Base-by-base conservation (phyloP, 1,140 invertebrate genomes). In the Rhynchophorus ferrugineus region DNA sequence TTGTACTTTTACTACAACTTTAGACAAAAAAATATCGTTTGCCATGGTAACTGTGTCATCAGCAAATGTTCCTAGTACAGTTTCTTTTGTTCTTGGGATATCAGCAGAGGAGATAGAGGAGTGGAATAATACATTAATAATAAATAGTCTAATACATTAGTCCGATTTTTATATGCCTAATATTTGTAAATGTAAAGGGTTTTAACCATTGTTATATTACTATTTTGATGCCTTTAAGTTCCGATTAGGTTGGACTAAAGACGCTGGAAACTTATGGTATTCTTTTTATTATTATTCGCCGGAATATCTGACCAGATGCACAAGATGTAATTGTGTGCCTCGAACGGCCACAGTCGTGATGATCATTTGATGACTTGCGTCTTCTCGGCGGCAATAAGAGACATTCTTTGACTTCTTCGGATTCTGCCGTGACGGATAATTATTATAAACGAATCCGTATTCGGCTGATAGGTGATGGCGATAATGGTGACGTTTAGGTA, bases 311-410 rank as follows among this genome's bases (percentile, higher is more conserved):
- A 17, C 11, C 44, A 19, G 43, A 52, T 38, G 49, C 42, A 52
- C 39, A 41, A 52, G 34, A 44, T 43, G 49, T 52, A 52, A 52
- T 52, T 52, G 49, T 52, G 49, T 45, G 49, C 39, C 44, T 44
- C 35, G 49, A 33, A 42, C 37, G 47, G 47, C 47, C 24, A 43
- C 33, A 45, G 19, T 52, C 49, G 49, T 52, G 49, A 52, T 52
- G 49, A 52, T 52, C 49, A 39, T 52, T 52, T 52, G 49, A 52
- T 52, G 49, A 52, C 49, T 52, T 52, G 49, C 44, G 33, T 18
- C 42, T 52, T 52, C 45, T 29, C 21, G 43, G 42, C 49, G 49
- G 49, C 42, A 52, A 52, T 44, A 52, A 52, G 44, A 52, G 49
- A 43, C 49, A 52, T 52, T 52, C 49, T 24, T 39, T 35, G 43